A percentile compares a stretch with the other conserved stretches of the same genome.
These are phyloP conservation scores for Phengaris arion DNA, from an alignment of 2,888 invertebrate genomes.

Conservation along the genomic window DNA sequence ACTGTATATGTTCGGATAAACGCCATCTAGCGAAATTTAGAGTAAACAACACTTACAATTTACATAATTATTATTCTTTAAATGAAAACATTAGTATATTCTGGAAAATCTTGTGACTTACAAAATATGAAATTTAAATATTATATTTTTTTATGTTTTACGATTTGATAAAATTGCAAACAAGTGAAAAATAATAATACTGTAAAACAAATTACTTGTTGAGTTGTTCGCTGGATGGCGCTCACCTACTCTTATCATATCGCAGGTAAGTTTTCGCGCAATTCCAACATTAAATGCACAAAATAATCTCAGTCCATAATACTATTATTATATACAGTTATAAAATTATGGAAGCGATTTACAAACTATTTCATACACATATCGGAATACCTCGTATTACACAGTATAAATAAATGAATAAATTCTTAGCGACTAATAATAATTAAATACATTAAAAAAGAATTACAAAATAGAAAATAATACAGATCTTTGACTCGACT, in stretches of 20 bases:
- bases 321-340: conserved; percentile 65
- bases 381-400: conserved; percentile 76
- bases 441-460: conserved; percentile 74
- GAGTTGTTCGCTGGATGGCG: conserved; percentile 51
- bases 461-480: conserved; percentile 79
- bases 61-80: background rate
- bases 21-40: conserved; percentile 39
- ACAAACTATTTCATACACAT: conserved; percentile 65
- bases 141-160: conserved; percentile 32
- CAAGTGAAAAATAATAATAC: too few relatives aligned
- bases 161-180: background rate
- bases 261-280: conserved; percentile 23
- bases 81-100: background rate
- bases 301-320: conserved; percentile 74
- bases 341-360: conserved; percentile 64
- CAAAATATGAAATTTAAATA: background rate
- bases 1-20: conserved; percentile 43
- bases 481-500: conserved; percentile 79
- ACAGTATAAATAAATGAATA: conserved; percentile 71
- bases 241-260: conserved; percentile 48
- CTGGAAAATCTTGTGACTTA: background rate
- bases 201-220: background rate
- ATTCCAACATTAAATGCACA: conserved; percentile 62
- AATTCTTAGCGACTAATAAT: conserved; percentile 60
- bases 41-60: background rate